phyloP scores from a whole-genome alignment of 2,888 invertebrate genomes.

The Noctua comes region DNA sequence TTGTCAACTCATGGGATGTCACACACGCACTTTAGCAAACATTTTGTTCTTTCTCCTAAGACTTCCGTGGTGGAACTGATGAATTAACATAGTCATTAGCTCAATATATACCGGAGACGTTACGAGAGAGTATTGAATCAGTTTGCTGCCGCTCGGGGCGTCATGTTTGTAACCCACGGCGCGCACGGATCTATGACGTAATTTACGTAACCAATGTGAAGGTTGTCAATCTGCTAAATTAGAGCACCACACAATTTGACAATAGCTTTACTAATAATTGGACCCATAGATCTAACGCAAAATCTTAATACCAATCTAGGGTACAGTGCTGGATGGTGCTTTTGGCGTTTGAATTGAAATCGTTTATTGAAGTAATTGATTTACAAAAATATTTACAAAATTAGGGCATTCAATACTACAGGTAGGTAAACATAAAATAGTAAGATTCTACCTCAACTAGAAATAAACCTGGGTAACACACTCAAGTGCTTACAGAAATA shows the following conservation, averaged over 20 bases:
- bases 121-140: slow-evolving; percentile 89
- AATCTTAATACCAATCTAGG: neutral
- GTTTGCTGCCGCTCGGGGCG: slow-evolving; percentile 84
- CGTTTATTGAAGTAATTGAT: too few species aligned
- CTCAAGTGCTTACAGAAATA: too few species aligned
- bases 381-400: too few species aligned
- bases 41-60: slow-evolving; percentile 87
- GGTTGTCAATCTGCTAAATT: slow-evolving; percentile 81
- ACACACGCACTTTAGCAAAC: slow-evolving; percentile 84
- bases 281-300: slow-evolving; percentile 9
- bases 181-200: slow-evolving; percentile 84
- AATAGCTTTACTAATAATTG: slow-evolving; percentile 52
- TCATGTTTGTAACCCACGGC: slow-evolving; percentile 83
- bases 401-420: too few species aligned
- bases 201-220: slow-evolving; percentile 89
- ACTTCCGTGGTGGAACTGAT: slow-evolving; percentile 89
- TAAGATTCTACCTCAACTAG: too few species aligned
- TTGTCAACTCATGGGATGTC: slow-evolving; percentile 44
- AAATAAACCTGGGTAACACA: too few species aligned
- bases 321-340: neutral
- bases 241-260: slow-evolving; percentile 70
- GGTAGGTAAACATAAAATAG: too few species aligned
- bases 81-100: slow-evolving; percentile 88
- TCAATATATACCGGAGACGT: slow-evolving; percentile 90
- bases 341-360: neutral